Conservation (phyloP, 2,797 vertebrate species). For the Nothura maculosa region DNA sequence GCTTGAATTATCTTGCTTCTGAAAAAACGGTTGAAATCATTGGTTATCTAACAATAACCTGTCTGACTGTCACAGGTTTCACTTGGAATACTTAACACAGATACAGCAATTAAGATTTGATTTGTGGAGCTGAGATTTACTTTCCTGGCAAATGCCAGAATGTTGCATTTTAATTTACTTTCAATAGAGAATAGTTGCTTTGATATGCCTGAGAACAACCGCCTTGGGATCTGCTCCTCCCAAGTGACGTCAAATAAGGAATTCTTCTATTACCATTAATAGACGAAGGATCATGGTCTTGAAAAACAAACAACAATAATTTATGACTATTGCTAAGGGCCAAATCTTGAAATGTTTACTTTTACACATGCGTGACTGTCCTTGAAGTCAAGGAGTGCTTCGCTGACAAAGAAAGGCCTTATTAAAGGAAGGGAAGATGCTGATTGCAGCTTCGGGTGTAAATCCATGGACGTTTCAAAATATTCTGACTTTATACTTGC, state of each 20-base stretch:
- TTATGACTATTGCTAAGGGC: slow-evolving; percentile 35
- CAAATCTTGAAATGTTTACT: not conserved
- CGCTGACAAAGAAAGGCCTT: not conserved
- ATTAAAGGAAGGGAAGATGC: not conserved
- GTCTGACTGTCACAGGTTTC: slow-evolving; percentile 1
- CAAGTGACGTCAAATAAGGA: slow-evolving; percentile 16
- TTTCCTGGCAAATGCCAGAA: slow-evolving; percentile 29
- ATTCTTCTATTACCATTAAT: not conserved
- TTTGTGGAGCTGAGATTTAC: slow-evolving; percentile 56
- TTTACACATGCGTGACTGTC: not conserved
- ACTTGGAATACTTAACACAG: slow-evolving; percentile 20
- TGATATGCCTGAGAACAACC: slow-evolving; percentile 45
- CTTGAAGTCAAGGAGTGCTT: not conserved
- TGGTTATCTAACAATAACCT: slow-evolving; percentile 7
- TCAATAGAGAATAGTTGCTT: slow-evolving; percentile 59
- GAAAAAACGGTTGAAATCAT: not conserved
- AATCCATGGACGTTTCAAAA: not conserved
- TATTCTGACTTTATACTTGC: not conserved
- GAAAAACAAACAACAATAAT: slow-evolving; percentile 40
- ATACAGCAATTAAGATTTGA: slow-evolving; percentile 38
- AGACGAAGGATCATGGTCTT: slow-evolving; percentile 33
- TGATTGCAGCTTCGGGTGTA: not conserved
- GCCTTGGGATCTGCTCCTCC: slow-evolving; percentile 52
- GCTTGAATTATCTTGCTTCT: not conserved
- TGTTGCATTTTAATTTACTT: slow-evolving; percentile 51